phyloP scores from a whole-genome alignment of 2,113 vertebrate species.

The Gobio gobio region DNA sequence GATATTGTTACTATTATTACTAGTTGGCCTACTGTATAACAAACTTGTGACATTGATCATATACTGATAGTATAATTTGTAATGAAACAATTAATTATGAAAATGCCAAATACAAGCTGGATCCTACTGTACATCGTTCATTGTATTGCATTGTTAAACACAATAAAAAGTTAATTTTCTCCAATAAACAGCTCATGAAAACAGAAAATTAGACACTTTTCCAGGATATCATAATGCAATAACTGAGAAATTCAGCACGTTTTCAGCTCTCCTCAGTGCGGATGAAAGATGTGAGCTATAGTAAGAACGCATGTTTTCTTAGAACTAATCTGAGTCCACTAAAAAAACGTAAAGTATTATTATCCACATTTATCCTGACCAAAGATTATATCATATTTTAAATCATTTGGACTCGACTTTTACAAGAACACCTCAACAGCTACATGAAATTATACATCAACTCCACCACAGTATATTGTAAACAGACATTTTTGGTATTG shows the following conservation, averaged over 20 bases:
- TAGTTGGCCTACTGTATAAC: not conserved
- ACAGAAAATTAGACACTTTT: not conserved
- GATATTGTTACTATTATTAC: not conserved
- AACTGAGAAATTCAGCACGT: not conserved
- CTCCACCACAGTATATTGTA: slow-evolving; percentile 10
- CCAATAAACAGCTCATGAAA: not conserved
- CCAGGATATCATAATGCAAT: not conserved
- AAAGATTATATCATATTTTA: not conserved
- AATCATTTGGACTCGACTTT: not conserved
- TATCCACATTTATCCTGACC: not conserved
- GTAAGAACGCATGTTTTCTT: not conserved
- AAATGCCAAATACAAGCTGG: not conserved
- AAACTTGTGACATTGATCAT: not conserved
- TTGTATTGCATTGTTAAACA: not conserved
- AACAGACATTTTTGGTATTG: slow-evolving; percentile 13
- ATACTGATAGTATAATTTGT: not conserved
- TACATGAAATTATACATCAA: not conserved
- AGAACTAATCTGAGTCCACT: not conserved
- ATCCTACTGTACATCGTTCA: not conserved
- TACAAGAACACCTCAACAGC: not conserved
- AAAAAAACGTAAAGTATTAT: not conserved
- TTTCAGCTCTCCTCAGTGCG: not conserved
- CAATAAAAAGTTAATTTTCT: not conserved
- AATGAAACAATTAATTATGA: not conserved
- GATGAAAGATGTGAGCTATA: not conserved